Conservation (phyloP, 2,888 invertebrate genomes). For the Plusia festucae region DNA sequence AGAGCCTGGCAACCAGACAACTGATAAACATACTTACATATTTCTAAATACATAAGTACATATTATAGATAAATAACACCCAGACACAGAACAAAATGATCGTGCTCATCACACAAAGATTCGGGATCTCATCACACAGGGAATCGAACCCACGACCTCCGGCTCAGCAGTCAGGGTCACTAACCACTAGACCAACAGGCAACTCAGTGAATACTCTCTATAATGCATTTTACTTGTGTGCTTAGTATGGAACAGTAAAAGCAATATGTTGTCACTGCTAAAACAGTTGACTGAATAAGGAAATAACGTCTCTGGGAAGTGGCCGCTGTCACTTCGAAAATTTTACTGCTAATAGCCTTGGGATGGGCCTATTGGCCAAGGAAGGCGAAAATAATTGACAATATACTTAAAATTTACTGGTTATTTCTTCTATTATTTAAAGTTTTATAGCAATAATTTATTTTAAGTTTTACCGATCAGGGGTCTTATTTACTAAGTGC, state of each 20-base stretch:
- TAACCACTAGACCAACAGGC: background rate
- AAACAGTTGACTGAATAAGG: slow-evolving; percentile 60
- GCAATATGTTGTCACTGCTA: slow-evolving; percentile 58
- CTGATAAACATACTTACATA: too few species aligned
- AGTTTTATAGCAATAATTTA: slow-evolving; percentile 4
- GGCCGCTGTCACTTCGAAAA: slow-evolving; percentile 48
- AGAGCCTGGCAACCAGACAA: too few species aligned
- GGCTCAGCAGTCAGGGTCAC: too few species aligned
- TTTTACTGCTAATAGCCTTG: slow-evolving; percentile 48
- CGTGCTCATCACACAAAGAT: too few species aligned
- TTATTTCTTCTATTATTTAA: background rate
- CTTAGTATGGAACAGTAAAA: slow-evolving; percentile 61
- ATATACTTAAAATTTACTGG: slow-evolving; percentile 12
- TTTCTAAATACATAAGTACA: too few species aligned
- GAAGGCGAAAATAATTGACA: slow-evolving; percentile 34
- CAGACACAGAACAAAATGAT: too few species aligned
- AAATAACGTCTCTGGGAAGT: slow-evolving; percentile 49
- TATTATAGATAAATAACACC: too few species aligned
- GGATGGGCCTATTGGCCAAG: slow-evolving; percentile 6
- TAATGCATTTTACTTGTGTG: slow-evolving; percentile 61
- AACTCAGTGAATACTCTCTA: slow-evolving; percentile 15
- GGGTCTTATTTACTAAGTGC: too few species aligned
- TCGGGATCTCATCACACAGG: too few species aligned
- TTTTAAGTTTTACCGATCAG: too few species aligned
- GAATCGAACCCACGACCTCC: too few species aligned